Evolutionary conservation across 92 coral and sea anemone species (phyloP).

Genomic region (Phenganax stokvisi): DNA sequence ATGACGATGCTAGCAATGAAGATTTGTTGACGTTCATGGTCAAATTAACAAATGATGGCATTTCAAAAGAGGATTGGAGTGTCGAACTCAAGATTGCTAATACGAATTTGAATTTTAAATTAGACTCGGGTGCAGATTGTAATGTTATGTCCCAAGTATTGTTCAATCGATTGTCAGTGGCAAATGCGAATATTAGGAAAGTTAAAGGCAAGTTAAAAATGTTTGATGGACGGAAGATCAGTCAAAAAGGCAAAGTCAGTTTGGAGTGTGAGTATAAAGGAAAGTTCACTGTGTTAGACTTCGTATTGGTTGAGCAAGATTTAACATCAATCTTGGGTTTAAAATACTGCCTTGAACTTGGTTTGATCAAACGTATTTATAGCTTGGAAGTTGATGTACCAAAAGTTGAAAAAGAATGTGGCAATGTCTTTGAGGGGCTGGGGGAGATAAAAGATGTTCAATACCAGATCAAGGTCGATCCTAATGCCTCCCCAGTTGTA

Average conservation of each 20-base stretch:
- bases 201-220: slow-evolving; percentile 43
- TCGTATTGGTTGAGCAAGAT: slow-evolving; percentile 35
- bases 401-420: slow-evolving; percentile 18
- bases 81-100: slow-evolving; percentile 30
- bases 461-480: slow-evolving; percentile 19
- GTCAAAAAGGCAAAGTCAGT: slow-evolving; percentile 37
- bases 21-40: slow-evolving; percentile 20
- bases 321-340: slow-evolving; percentile 32
- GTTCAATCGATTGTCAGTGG: slow-evolving; percentile 15
- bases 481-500: slow-evolving; percentile 24
- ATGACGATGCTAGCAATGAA: background rate
- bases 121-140: slow-evolving; percentile 47
- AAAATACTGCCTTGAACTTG: slow-evolving; percentile 44
- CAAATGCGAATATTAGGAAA: background rate
- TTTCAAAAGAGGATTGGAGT: slow-evolving; percentile 24
- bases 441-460: slow-evolving; percentile 36
- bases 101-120: slow-evolving; percentile 39
- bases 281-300: slow-evolving; percentile 36
- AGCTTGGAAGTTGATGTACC: slow-evolving; percentile 15
- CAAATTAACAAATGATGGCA: background rate
- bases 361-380: slow-evolving; percentile 39
- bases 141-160: slow-evolving; percentile 34
- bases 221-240: slow-evolving; percentile 28
- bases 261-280: slow-evolving; percentile 43
- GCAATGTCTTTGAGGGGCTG: slow-evolving; percentile 36